Percentiles rank a stretch among this genome's conserved stretches.
phyloP scores from a whole-genome alignment of 1,140 invertebrate genomes.

The Prorops nasuta region DNA sequence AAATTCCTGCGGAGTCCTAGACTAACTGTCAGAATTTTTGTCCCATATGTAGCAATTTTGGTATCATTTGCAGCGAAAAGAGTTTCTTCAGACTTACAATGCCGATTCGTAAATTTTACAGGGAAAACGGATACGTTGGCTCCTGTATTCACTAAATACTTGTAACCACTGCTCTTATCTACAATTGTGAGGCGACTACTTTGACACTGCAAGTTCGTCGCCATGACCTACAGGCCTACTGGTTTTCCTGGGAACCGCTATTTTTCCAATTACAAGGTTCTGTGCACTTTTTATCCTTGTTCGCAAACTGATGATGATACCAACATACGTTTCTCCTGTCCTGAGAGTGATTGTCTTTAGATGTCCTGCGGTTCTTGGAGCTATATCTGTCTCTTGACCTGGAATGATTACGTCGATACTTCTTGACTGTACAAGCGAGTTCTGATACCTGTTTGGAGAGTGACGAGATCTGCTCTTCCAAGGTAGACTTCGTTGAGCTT shows the following conservation, averaged over 20 bases:
- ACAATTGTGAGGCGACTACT: slow-evolving; percentile 27
- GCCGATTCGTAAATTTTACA: neutral
- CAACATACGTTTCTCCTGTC: no score
- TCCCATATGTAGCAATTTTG: slow-evolving; percentile 23
- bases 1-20: slow-evolving; percentile 23
- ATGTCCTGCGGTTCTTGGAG: no score
- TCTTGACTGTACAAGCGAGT: no score
- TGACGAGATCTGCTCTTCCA: no score
- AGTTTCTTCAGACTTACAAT: neutral
- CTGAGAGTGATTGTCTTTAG: no score
- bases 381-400: no score
- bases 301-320: neutral
- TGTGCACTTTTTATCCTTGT: neutral
- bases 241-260: neutral
- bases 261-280: neutral
- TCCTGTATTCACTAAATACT: slow-evolving; percentile 18
- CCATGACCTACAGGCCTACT: slow-evolving; percentile 15
- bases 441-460: no score
- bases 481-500: no score
- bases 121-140: slow-evolving; percentile 17
- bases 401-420: no score
- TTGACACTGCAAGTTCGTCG: neutral
- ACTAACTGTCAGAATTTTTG: slow-evolving; percentile 11
- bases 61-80: slow-evolving; percentile 27
- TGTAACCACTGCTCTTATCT: slow-evolving; percentile 1